phyloP scores from a whole-genome alignment of 2,797 vertebrate species.

The Sebastolobus altivelis region DNA sequence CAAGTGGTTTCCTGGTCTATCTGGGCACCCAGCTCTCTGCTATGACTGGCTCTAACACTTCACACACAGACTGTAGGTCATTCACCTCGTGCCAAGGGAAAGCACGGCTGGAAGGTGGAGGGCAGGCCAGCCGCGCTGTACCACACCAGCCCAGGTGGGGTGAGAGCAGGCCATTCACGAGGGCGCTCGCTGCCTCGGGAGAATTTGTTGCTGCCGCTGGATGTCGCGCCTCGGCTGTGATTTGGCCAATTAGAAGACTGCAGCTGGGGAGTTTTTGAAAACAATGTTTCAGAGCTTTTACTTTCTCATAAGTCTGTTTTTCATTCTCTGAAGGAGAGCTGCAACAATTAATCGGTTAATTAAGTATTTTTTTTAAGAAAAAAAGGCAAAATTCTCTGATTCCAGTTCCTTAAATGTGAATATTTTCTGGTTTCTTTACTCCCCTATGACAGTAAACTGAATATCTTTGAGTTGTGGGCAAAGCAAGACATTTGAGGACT shows the following conservation, averaged over 20 bases:
- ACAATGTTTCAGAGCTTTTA: background rate
- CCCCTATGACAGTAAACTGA: too few relatives aligned
- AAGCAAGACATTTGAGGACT: too few relatives aligned
- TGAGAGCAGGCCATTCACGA: constrained; percentile 72
- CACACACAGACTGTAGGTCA: constrained; percentile 80
- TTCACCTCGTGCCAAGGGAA: constrained; percentile 80
- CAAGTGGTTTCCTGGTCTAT: constrained; percentile 58
- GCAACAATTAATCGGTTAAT: too few relatives aligned
- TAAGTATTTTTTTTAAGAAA: too few relatives aligned
- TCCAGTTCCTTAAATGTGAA: too few relatives aligned
- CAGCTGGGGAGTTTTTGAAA: constrained; percentile 11
- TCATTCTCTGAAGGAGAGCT: background rate
- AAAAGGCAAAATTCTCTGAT: too few relatives aligned
- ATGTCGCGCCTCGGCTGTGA: background rate
- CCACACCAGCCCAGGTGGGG: constrained; percentile 66
- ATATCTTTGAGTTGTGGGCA: too few relatives aligned
- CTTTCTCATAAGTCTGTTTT: background rate
- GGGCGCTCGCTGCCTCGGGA: constrained; percentile 16
- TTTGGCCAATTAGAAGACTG: constrained; percentile 20
- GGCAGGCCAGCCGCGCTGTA: constrained; percentile 34
- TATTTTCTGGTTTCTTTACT: too few relatives aligned
- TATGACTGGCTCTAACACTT: constrained; percentile 53
- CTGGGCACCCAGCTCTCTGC: constrained; percentile 32
- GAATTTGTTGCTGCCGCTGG: constrained; percentile 20
- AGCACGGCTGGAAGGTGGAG: constrained; percentile 56